These are phyloP conservation scores for Bimastos eiseni DNA, from an alignment of 2,888 invertebrate species.

Conservation along the genomic window DNA sequence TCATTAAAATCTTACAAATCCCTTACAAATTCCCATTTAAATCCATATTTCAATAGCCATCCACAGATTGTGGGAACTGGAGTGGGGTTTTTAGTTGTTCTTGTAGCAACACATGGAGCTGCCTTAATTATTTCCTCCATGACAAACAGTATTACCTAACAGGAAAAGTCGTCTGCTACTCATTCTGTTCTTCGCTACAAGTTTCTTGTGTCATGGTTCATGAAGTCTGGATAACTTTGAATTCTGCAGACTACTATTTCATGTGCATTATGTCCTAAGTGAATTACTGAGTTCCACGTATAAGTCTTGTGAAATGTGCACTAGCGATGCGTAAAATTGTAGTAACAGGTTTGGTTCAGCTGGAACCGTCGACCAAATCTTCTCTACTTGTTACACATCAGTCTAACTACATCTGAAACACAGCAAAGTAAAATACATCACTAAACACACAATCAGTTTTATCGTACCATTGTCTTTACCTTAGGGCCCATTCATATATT, in stretches of 20 bases:
- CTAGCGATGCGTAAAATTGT: background rate
- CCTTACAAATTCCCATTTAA: background rate
- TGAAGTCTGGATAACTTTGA: background rate
- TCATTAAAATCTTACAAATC: too few species aligned
- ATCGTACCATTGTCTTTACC: background rate
- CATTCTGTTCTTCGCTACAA: background rate
- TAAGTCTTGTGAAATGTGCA: constrained; percentile 13
- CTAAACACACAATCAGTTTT: background rate
- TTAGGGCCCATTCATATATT: too few species aligned
- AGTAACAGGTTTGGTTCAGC: background rate
- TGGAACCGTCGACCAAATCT: background rate
- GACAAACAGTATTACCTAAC: background rate
- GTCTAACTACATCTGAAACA: constrained; percentile 19
- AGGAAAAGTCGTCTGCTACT: background rate
- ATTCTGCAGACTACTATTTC: background rate
- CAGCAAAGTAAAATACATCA: background rate
- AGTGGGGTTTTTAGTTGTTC: too few species aligned
- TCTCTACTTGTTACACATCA: constrained; percentile 17
- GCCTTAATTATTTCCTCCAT: background rate
- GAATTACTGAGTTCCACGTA: background rate
- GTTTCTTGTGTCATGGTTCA: background rate
- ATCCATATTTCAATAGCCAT: background rate
- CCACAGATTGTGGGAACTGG: too few species aligned
- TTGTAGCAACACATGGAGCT: background rate
- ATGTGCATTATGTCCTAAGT: background rate